These are phyloP conservation scores for Tupaia chinensis DNA, from an alignment of 2,113 vertebrate species.

Conservation along the genomic window DNA sequence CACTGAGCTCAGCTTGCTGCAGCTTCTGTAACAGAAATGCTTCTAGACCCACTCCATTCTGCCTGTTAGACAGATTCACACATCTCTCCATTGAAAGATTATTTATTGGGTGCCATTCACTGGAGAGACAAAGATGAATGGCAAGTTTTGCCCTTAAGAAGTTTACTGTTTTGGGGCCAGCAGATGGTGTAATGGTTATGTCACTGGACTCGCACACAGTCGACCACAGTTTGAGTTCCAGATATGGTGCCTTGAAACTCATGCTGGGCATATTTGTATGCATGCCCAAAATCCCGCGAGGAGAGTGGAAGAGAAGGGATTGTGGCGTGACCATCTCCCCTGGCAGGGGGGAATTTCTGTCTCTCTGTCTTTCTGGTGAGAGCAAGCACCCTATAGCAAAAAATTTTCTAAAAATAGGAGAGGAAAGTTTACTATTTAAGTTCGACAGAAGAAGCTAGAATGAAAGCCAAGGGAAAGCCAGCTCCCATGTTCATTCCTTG, in stretches of 20 bases:
- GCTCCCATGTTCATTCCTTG: background rate
- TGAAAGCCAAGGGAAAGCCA: background rate
- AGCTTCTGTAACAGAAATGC: background rate
- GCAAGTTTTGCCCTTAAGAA: background rate
- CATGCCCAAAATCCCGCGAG: no score
- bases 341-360: no score
- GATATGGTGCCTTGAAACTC: no score
- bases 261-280: no score
- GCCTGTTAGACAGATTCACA: background rate
- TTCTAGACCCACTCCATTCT: background rate
- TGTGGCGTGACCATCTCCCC: no score
- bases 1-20: background rate
- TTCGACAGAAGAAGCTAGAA: background rate
- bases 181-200: no score
- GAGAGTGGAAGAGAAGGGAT: no score
- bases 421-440: background rate
- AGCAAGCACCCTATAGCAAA: no score
- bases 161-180: background rate
- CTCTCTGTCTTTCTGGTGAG: no score
- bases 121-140: background rate
- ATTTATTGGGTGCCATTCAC: background rate
- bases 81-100: conserved; percentile 33
- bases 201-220: no score
- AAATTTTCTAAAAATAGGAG: no score
- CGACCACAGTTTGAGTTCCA: no score